Evolutionary conservation across 2,113 vertebrate genomes (phyloP).

Genomic region (Phyllostomus hastatus): DNA sequence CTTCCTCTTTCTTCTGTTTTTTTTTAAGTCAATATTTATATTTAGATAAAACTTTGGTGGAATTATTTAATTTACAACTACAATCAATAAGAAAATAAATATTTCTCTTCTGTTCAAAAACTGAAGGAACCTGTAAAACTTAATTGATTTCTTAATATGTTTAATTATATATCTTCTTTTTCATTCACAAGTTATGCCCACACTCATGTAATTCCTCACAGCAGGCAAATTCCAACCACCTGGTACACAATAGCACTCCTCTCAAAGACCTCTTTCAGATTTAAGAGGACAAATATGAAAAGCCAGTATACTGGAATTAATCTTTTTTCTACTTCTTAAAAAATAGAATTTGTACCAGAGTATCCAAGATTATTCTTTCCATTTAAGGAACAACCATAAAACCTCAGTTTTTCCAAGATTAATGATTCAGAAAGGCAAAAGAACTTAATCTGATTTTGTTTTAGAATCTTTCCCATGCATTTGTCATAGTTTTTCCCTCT

Average conservation of each 20-base stretch:
- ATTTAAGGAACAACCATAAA: conserved; percentile 44
- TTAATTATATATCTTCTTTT: neutral
- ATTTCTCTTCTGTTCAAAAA: neutral
- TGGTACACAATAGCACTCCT: neutral
- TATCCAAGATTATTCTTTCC: conserved; percentile 25
- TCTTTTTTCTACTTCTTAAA: conserved; percentile 5
- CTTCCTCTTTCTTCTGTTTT: neutral
- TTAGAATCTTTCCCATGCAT: neutral
- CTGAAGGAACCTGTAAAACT: neutral
- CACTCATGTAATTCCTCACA: neutral
- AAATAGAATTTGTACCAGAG: conserved; percentile 30
- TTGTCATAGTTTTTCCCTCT: neutral
- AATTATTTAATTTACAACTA: neutral
- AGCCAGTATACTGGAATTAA: neutral
- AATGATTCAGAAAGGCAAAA: neutral
- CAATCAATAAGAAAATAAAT: neutral
- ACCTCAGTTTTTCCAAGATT: conserved; percentile 52
- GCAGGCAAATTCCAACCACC: neutral
- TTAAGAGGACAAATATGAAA: neutral
- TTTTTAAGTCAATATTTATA: neutral
- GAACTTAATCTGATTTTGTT: conserved; percentile 22
- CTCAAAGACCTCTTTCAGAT: neutral
- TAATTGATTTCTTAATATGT: neutral
- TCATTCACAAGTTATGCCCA: conserved; percentile 1
- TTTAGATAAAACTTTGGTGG: neutral